phyloP scores from a whole-genome alignment of 2,113 vertebrate species.

The Atrichornis clamosus region DNA sequence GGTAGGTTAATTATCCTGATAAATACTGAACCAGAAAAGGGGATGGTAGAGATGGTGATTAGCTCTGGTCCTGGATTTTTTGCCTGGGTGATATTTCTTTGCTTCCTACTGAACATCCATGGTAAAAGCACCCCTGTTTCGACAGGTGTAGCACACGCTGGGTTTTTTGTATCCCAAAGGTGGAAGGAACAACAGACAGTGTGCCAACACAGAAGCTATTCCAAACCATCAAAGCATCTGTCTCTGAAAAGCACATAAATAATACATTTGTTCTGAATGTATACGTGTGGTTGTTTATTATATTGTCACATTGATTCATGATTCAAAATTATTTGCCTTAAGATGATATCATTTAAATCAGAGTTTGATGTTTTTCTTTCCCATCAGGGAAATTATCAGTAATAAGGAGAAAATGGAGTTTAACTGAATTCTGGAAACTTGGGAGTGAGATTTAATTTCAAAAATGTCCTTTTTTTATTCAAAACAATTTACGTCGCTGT shows the following conservation, averaged over 20 bases:
- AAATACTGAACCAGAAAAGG: not conserved
- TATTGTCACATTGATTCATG: constrained; percentile 16
- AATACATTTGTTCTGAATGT: not conserved
- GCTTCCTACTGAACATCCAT: not conserved
- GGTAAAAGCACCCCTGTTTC: not conserved
- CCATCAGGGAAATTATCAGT: not conserved
- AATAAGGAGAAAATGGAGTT: not conserved
- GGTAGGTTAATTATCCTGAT: not conserved
- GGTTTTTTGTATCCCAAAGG: not conserved
- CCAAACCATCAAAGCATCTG: not conserved
- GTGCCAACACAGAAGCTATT: not conserved
- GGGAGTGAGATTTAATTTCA: not conserved
- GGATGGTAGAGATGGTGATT: not conserved
- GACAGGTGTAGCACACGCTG: not conserved
- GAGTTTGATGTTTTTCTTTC: not conserved
- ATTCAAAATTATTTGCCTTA: not conserved
- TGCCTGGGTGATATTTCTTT: not conserved
- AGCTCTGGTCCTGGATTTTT: not conserved
- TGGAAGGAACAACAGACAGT: not conserved
- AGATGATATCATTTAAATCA: not conserved
- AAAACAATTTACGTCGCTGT: not conserved
- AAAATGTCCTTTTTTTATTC: not conserved
- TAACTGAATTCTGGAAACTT: not conserved
- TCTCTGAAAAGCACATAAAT: not conserved
- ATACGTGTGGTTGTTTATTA: not conserved